Evolutionary conservation across 2,797 vertebrate genomes (phyloP), one percentile per base, ranked within the genome.

Genomic region (Spizella passerina): DNA sequence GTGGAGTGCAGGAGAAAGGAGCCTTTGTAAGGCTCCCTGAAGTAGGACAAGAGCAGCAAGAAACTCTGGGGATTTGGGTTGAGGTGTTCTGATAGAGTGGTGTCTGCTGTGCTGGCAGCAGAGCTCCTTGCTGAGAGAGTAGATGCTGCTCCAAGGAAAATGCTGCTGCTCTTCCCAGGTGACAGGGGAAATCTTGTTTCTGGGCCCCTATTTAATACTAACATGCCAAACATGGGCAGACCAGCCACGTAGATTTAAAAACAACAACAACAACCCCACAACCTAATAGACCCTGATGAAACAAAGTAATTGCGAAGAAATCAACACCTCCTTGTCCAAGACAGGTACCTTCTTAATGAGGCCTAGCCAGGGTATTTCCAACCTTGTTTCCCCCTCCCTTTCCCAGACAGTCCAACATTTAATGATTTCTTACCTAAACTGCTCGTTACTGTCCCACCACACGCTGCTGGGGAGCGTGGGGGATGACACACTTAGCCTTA

Each of bases 1-100:
- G 50, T 18, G 30, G 15, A 17, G 44, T 6, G 2, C 47, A 59
- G 63, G 72, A 91, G 73, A 71, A 82, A 86, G 75, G 23, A 77
- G 66, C 56, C 50, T 91, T 88, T 93, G 77, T 79, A 21, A 72
- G 46, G 78, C 64, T 92, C 44, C 49, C 86, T 70, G 56, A 94
- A 94, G 77, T 93, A 94, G 94, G 93, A 88, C 60, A 2, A 56
- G 70, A 89, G 57, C 39, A 90, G 65, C 21, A 39, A 78, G 79
- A 63, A 46, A 52, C 0, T 0, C 46, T 38, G 32, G 23, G 41
- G 71, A 86, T 95, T 84, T 84, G 88, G 70, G 80, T 12, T 95
- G 88, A 92, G 56, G 92, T 85, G 86, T 80, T 84, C 88, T 46
- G 36, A 71, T 34, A 84, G 52, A 84, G 60, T 0, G 2, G 32